Evolutionary conservation across 2,113 vertebrate genomes (phyloP).

Genomic region (Azemiops feae): DNA sequence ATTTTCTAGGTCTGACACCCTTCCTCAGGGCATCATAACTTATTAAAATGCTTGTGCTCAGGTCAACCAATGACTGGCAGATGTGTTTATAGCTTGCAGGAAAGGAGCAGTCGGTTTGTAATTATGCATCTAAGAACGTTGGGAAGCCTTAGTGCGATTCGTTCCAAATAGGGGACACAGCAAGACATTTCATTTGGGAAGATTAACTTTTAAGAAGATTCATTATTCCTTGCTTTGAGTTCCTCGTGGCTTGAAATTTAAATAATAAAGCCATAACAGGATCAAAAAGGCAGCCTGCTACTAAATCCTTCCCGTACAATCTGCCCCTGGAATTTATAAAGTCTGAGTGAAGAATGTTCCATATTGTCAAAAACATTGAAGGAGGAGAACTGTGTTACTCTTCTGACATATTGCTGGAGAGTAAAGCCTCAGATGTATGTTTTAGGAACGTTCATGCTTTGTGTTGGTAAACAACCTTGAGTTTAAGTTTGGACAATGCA

Average conservation of each 20-base stretch:
- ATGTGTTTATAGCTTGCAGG: neutral
- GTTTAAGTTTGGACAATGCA: neutral
- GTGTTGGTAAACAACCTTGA: neutral
- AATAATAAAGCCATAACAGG: slow-evolving; percentile 20
- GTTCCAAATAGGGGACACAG: slow-evolving; percentile 12
- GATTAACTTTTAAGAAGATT: slow-evolving; percentile 30
- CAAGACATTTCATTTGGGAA: slow-evolving; percentile 31
- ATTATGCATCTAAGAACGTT: slow-evolving; percentile 3
- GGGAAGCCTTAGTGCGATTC: slow-evolving; percentile 9
- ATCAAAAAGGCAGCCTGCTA: neutral
- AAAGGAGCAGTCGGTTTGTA: neutral
- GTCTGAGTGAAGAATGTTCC: neutral
- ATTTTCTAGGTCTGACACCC: neutral
- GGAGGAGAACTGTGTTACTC: neutral
- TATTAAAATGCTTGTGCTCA: neutral
- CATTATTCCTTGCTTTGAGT: slow-evolving; percentile 18
- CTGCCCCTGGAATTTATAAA: slow-evolving; percentile 1
- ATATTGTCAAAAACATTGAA: neutral
- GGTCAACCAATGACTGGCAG: neutral
- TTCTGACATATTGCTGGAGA: neutral
- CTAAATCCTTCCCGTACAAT: slow-evolving; percentile 1
- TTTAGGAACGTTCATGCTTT: neutral
- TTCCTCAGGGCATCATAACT: neutral
- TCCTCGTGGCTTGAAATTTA: slow-evolving; percentile 2
- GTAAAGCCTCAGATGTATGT: neutral